phyloP scores from a whole-genome alignment of 2,888 invertebrate species.

The Keiferia lycopersicella region DNA sequence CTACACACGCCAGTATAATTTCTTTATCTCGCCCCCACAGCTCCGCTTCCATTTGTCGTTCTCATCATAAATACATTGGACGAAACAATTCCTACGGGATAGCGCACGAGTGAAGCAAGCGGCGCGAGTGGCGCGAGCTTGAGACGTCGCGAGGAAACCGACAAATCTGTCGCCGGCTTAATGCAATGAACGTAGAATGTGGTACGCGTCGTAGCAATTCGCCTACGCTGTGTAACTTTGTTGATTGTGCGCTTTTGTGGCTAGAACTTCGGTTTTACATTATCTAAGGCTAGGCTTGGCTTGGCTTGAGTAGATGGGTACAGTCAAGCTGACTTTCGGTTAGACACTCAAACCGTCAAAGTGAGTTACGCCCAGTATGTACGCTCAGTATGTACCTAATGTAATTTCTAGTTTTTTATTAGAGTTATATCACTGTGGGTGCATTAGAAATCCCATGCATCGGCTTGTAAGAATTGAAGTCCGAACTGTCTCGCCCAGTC shows the following conservation, averaged over 20 bases:
- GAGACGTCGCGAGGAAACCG: not conserved
- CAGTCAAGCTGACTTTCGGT: too few relatives aligned
- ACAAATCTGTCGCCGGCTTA: constrained; percentile 1
- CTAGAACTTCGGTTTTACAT: not conserved
- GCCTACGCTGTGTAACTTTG: constrained; percentile 4
- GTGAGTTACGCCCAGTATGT: too few relatives aligned
- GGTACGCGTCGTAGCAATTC: constrained; percentile 10
- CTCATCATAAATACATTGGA: constrained; percentile 57
- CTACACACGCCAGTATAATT: constrained; percentile 60
- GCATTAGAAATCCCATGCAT: too few relatives aligned
- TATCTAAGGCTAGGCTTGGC: not conserved
- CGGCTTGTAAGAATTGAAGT: too few relatives aligned
- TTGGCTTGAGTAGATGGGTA: too few relatives aligned
- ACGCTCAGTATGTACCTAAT: too few relatives aligned
- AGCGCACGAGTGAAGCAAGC: not conserved
- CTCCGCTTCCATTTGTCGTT: constrained; percentile 63
- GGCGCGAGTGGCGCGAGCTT: too few relatives aligned
- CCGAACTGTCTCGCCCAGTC: too few relatives aligned
- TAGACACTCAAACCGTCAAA: too few relatives aligned
- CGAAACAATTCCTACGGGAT: constrained; percentile 7
- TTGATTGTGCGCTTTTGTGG: not conserved
- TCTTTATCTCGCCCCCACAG: constrained; percentile 71
- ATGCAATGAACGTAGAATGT: constrained; percentile 3
- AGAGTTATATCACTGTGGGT: too few relatives aligned
- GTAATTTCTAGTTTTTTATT: too few relatives aligned